Evolutionary conservation across 2,888 invertebrate genomes (phyloP).

Genomic region (Oxycera nigricornis): DNA sequence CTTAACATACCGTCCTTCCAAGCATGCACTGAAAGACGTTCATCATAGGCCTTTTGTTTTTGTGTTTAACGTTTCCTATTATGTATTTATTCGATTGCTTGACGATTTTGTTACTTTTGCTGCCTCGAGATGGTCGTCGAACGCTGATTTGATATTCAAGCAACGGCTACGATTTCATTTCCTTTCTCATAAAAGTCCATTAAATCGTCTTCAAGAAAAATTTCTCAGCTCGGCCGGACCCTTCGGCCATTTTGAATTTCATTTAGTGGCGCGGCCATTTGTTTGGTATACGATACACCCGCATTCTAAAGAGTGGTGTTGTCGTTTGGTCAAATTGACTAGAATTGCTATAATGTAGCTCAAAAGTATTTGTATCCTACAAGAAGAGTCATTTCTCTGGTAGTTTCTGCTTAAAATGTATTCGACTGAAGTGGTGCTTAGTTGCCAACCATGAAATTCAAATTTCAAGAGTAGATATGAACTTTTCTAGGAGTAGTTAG

Average conservation of each 20-base stretch:
- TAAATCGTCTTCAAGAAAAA: slow-evolving; percentile 45
- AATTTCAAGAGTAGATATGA: too few relatives aligned
- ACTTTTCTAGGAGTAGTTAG: too few relatives aligned
- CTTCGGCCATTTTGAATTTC: slow-evolving; percentile 38
- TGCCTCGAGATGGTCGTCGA: slow-evolving; percentile 33
- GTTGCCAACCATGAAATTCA: too few relatives aligned
- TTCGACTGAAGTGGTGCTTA: too few relatives aligned
- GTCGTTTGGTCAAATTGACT: neutral
- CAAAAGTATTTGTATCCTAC: too few relatives aligned
- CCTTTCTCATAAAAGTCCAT: slow-evolving; percentile 47
- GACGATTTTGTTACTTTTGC: slow-evolving; percentile 1
- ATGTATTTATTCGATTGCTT: slow-evolving; percentile 13
- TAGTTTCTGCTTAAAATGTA: too few relatives aligned
- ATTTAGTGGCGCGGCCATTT: neutral
- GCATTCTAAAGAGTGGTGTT: neutral
- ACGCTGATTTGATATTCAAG: slow-evolving; percentile 46
- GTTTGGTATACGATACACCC: neutral
- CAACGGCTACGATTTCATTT: slow-evolving; percentile 45
- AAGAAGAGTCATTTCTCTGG: too few relatives aligned
- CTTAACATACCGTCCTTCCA: slow-evolving; percentile 5
- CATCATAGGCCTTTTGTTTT: neutral
- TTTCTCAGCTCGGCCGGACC: slow-evolving; percentile 35
- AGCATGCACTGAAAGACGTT: neutral
- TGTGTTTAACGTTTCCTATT: neutral
- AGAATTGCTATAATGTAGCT: too few relatives aligned